phyloP scores from a whole-genome alignment of 2,113 vertebrate genomes.

The Pachyramphus minor region DNA sequence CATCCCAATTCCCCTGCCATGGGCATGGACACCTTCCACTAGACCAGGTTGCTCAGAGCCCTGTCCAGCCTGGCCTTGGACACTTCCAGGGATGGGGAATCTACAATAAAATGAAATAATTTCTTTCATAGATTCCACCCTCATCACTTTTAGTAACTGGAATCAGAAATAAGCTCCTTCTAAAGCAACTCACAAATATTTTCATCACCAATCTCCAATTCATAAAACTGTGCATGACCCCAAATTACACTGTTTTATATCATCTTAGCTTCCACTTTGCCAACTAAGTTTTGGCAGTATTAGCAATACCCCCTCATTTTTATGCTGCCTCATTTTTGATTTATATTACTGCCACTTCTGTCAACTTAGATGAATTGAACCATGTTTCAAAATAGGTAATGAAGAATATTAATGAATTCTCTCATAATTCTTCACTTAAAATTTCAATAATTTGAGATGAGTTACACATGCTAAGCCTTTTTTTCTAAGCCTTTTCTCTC shows the following conservation, averaged over 20 bases:
- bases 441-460: not conserved
- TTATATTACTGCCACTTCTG: not conserved
- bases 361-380: slow-evolving; percentile 21
- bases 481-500: not conserved
- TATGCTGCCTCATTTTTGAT: not conserved
- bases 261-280: not conserved
- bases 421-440: not conserved
- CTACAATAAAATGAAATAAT: not conserved
- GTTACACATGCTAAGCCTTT: too few relatives aligned
- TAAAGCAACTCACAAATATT: not conserved
- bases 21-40: not conserved
- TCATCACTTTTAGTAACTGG: not conserved
- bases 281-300: not conserved
- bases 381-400: not conserved
- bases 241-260: not conserved
- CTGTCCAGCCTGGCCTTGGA: not conserved
- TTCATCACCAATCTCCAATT: not conserved
- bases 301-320: not conserved
- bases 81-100: too few relatives aligned
- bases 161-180: not conserved
- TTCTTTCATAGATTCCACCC: not conserved
- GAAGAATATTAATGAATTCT: not conserved
- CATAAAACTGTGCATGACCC: not conserved
- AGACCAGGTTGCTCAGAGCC: not conserved
- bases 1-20: not conserved